Evolutionary conservation across 2,888 invertebrate genomes (phyloP), one percentile per base, ranked within the genome.

Genomic region (Scelioninae gen. 1): DNA sequence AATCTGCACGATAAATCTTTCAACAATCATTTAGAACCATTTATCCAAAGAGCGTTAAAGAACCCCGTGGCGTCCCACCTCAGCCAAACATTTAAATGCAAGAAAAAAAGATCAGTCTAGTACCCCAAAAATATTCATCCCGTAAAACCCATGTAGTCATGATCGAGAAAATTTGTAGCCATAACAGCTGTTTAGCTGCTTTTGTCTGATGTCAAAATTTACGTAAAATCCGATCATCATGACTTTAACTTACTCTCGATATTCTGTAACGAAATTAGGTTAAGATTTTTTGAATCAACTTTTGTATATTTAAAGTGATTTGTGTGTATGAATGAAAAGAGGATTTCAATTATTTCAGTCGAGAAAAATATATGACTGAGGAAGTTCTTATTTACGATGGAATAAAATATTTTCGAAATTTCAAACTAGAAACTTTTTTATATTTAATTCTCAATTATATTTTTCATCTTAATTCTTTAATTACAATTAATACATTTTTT

Each of bases 11-110:
- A 78, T 82, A 79, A 79, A 79, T 83, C 75, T 79, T 51, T 68
- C 53, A 65, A 79, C 69, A 83, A 75, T 76, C 74, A 81, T 81
- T 81, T 76, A 65, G 71, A 71, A 71, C 58, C 75, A 69, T 81
- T 81, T 71, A 81, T 75, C 34, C 56, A 23, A 32, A 76, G 49
- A 65, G 51, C 60, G 53, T 66, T 76, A 58, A 65, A 71, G 78
- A 76, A 72, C 75, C 71, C 74, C 63, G 74, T 56, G 55, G 72
- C 5, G 74, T 62, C 40, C 49, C 58, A 58, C 43, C 16, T 65
- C 49, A 49, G 49, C 49, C 55, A 51, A 32, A 23, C 16, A 83
- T 83, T 83, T 75, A 83, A 68, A 65, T 75, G 29, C 62, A 68
- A 9, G 51, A 49, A 58, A 69, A 23, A 74, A 71, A 81, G 38